Base-by-base conservation (phyloP, 2,113 vertebrate genomes). In the Microcebus lehilahytsara region DNA sequence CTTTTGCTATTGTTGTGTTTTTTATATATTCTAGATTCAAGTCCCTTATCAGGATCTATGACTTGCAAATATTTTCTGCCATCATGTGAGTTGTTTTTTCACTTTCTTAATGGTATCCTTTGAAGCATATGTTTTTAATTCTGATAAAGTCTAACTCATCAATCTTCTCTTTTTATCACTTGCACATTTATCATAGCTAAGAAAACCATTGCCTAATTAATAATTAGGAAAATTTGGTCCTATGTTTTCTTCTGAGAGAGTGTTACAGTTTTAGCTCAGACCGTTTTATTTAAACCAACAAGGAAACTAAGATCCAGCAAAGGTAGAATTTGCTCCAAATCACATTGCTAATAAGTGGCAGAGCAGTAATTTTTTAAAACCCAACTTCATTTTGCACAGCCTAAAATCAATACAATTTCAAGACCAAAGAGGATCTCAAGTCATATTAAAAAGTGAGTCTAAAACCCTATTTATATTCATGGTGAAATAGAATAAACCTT, bases 401-500 rank as follows among this genome's bases (percentile, higher is more conserved):
- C 46, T 88, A 66, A 88, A 95, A 88, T 77, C 49, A 62, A 14
- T 91, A 77, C 66, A 69, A 71, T 89, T 85, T 93, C 6, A 91
- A 85, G 40, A 96, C 20, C 23, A 75, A 91, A 93, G 64, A 66
- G 8, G 23, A 3, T 32, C 53, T 91, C 71, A 85, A 94, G 30
- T 72, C 51, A 64, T 40, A 25, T 64, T 89, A 37, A 92, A 92
- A 87, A 81, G 80, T 62, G 49, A 83, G 16, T 87, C 69, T 56
- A 64, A 80, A 85, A 25, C 12, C 71, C 49, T 88, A 69, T 85
- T 91, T 85, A 83, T 58, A 72, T 89, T 95, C 64, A 84, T 49
- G n/a, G n/a, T 86, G 78, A 94, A 89, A 91, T 22, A 64, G 32
- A 87, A 62, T 77, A 37, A 74, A 78, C 9, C 37, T 97, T 96